A percentile compares a stretch with the other conserved stretches of the same genome.
These are phyloP conservation scores for Macrocentrus cingulum DNA, from an alignment of 1,140 invertebrate genomes.

Conservation along the genomic window DNA sequence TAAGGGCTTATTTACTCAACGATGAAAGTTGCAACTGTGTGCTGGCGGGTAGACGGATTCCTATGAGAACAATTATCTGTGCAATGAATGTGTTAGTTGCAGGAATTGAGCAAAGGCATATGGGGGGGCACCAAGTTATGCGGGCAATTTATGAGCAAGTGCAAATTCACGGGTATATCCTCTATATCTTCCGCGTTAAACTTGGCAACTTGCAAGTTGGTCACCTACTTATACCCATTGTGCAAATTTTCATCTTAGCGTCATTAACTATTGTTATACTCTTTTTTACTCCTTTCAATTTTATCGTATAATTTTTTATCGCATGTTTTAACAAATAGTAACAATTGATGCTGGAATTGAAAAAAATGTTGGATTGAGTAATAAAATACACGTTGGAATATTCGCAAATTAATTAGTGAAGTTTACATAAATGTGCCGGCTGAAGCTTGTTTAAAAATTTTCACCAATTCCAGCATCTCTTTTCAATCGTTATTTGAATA, in stretches of 20 bases:
- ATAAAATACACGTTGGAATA: too few relatives aligned
- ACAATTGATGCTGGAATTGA: neutral
- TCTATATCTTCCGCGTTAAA: slow-evolving; percentile 22
- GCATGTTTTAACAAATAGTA: too few relatives aligned
- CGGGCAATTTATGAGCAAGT: slow-evolving; percentile 27
- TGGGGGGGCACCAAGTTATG: slow-evolving; percentile 21
- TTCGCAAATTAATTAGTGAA: too few relatives aligned
- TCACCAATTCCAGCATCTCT: too few relatives aligned
- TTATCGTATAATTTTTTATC: too few relatives aligned
- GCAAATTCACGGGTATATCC: slow-evolving; percentile 13
- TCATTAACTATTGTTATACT: slow-evolving; percentile 16
- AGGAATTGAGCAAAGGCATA: slow-evolving; percentile 20
- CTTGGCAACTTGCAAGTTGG: slow-evolving; percentile 32
- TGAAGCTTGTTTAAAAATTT: too few relatives aligned
- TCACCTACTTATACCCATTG: slow-evolving; percentile 33
- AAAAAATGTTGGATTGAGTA: too few relatives aligned
- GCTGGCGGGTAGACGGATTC: slow-evolving; percentile 2
- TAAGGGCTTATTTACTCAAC: neutral
- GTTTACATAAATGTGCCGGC: too few relatives aligned
- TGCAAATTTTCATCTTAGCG: slow-evolving; percentile 25
- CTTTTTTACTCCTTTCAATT: too few relatives aligned
- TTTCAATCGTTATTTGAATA: too few relatives aligned
- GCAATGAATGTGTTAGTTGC: slow-evolving; percentile 18
- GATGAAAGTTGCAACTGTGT: neutral
- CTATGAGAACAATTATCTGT: slow-evolving; percentile 19